A percentile compares a stretch with the other conserved stretches of the same genome.
Conservation (phyloP, 2,113 vertebrate genomes). For the Coptodon bakossiorum region DNA sequence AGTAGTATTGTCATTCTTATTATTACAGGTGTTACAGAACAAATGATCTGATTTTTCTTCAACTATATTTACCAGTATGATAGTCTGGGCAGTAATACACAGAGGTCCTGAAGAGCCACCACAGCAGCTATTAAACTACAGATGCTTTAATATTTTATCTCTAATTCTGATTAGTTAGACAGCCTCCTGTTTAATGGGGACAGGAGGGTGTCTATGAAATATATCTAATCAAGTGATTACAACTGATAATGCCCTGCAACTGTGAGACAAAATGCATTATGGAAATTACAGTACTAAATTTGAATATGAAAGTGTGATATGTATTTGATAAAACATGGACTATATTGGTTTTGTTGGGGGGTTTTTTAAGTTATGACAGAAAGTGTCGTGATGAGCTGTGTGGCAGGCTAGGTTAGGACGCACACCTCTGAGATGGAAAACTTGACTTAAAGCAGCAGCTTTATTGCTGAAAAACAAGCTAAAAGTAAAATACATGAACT, state of each 20-base stretch:
- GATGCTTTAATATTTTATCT: background rate
- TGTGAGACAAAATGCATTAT: accelerated
- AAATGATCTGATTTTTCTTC: background rate
- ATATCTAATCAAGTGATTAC: background rate
- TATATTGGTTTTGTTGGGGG: background rate
- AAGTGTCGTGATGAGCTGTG: background rate
- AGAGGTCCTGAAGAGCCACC: background rate
- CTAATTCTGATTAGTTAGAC: background rate
- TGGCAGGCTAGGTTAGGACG: background rate
- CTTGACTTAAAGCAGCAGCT: background rate
- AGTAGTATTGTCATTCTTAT: background rate
- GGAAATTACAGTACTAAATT: accelerated
- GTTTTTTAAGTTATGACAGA: background rate
- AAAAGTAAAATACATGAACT: background rate
- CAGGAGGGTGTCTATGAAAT: background rate
- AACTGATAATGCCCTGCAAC: background rate
- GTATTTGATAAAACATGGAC: background rate
- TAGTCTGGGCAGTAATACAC: accelerated
- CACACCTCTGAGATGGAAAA: background rate
- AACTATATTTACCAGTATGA: background rate
- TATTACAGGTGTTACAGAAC: background rate
- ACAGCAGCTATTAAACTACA: background rate
- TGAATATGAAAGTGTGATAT: background rate
- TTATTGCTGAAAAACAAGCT: background rate
- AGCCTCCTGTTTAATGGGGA: accelerated